A percentile compares a stretch with the other conserved stretches of the same genome.
These are phyloP conservation scores for Tetramorium alpestre DNA, from an alignment of 1,140 invertebrate species.

Conservation along the genomic window DNA sequence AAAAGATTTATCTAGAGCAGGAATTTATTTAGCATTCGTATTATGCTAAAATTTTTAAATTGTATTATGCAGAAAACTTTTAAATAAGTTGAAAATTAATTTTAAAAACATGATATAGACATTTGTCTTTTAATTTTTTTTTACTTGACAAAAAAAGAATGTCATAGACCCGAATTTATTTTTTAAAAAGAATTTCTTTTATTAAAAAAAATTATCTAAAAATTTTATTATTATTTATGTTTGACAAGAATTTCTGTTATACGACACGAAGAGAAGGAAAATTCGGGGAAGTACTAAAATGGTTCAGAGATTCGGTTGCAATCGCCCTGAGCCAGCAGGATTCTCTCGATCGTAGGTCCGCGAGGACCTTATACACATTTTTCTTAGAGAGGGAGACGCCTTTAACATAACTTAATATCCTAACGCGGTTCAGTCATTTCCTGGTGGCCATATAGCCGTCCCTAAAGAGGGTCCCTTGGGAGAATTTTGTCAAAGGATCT, in stretches of 20 bases:
- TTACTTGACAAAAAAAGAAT: background rate
- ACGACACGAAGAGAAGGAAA: background rate
- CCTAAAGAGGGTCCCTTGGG: conserved; percentile 83
- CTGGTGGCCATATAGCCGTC: conserved; percentile 82
- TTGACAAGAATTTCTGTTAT: background rate
- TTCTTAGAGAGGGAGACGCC: conserved; percentile 77
- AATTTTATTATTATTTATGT: background rate
- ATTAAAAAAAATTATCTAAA: background rate
- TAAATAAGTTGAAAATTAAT: background rate
- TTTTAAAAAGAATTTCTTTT: background rate
- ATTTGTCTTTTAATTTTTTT: background rate
- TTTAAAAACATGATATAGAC: background rate
- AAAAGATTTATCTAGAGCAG: background rate
- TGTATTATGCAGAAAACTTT: background rate
- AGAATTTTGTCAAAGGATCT: conserved; percentile 86
- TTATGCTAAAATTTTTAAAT: background rate
- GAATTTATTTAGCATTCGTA: background rate
- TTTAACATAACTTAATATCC: conserved; percentile 84
- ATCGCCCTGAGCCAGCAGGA: conserved; percentile 57
- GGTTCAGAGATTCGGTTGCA: conserved; percentile 47
- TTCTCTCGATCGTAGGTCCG: conserved; percentile 44
- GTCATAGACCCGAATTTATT: background rate
- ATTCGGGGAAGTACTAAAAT: conserved; percentile 14
- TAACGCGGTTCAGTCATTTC: conserved; percentile 85
- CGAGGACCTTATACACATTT: conserved; percentile 62